Conservation (phyloP, 2,888 invertebrate species). For the Diarsia dahlii region DNA sequence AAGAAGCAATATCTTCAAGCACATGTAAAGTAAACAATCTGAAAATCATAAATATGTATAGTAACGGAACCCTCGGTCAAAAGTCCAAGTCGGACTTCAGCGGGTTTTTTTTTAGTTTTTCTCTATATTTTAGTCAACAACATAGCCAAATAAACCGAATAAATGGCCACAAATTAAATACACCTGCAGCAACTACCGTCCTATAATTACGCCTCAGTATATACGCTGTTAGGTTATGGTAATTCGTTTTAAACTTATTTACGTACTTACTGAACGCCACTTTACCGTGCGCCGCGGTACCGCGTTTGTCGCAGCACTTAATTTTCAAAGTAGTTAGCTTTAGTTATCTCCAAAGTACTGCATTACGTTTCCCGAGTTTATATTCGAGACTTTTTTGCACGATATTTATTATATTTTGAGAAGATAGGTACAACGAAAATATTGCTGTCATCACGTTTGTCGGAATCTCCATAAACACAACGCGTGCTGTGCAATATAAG, state of each 20-base stretch:
- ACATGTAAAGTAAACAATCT: too few species aligned
- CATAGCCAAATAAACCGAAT: not conserved
- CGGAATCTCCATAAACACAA: constrained; percentile 75
- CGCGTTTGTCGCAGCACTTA: constrained; percentile 58
- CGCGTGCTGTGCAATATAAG: constrained; percentile 75
- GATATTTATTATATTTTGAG: constrained; percentile 18
- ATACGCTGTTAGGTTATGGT: constrained; percentile 47
- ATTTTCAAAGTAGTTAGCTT: constrained; percentile 60
- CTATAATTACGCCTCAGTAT: constrained; percentile 37
- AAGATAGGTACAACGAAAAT: constrained; percentile 62
- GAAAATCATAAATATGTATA: too few species aligned
- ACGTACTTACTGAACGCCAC: constrained; percentile 48
- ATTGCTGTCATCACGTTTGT: constrained; percentile 72
- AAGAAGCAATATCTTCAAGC: too few species aligned
- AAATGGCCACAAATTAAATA: not conserved
- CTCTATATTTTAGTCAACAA: not conserved
- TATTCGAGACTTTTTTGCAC: constrained; percentile 11
- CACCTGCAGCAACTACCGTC: constrained; percentile 6
- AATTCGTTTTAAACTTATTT: constrained; percentile 61
- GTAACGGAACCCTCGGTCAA: too few species aligned
- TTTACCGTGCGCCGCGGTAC: constrained; percentile 39
- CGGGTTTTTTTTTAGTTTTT: not conserved
- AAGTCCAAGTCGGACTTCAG: too few species aligned
- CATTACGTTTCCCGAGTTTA: constrained; percentile 32
- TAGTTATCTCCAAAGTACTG: constrained; percentile 57